phyloP scores from a whole-genome alignment of 2,113 vertebrate genomes.

The Menura novaehollandiae region DNA sequence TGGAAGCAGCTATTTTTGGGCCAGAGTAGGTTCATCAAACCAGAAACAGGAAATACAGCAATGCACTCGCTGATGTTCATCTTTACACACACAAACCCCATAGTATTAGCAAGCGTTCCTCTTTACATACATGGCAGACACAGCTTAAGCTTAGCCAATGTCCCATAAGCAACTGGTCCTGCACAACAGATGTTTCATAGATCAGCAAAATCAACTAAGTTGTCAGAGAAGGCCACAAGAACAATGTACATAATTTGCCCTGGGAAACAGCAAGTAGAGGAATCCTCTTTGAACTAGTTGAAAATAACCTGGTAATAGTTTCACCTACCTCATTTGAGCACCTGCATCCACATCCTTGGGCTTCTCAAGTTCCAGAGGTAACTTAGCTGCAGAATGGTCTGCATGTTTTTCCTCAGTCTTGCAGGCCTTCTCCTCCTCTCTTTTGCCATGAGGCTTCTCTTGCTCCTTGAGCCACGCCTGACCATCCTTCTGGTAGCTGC shows the following conservation, averaged over 20 bases:
- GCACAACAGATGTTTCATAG: background rate
- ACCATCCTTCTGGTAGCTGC: slow-evolving; percentile 71
- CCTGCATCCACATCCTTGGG: slow-evolving; percentile 31
- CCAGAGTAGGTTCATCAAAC: background rate
- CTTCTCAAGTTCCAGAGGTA: slow-evolving; percentile 53
- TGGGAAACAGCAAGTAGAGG: background rate
- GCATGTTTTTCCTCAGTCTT: slow-evolving; percentile 18
- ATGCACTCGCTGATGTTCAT: background rate
- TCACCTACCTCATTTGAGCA: slow-evolving; percentile 64
- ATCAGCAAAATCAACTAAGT: background rate
- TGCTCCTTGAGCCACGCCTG: slow-evolving; percentile 63
- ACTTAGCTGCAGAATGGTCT: background rate
- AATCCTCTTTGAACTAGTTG: background rate
- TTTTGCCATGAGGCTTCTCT: background rate
- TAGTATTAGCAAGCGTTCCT: background rate
- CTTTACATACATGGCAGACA: background rate
- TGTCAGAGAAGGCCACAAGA: background rate
- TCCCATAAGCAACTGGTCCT: background rate
- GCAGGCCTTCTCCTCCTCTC: slow-evolving; percentile 11
- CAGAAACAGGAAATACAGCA: background rate
- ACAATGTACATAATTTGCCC: background rate
- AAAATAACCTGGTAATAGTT: background rate
- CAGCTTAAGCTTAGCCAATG: background rate
- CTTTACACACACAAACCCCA: background rate
- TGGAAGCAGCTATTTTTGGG: background rate